Conservation (phyloP, 1,140 invertebrate genomes). For the Forficula auricularia region DNA sequence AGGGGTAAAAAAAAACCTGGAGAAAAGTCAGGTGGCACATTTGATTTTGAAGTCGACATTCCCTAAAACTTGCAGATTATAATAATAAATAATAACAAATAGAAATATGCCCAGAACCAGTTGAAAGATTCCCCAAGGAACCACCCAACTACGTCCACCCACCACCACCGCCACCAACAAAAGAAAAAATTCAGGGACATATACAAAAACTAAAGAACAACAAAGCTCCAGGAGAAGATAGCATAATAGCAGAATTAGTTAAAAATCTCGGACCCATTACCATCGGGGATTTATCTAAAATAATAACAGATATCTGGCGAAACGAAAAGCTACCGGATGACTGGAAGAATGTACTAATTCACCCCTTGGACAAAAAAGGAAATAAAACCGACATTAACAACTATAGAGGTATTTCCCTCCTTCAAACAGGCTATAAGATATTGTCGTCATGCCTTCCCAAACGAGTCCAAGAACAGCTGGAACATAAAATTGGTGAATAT, state of each 20-base stretch:
- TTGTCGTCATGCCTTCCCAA: slow-evolving; percentile 2
- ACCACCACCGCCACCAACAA: neutral
- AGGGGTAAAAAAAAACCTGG: too few relatives aligned
- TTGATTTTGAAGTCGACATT: too few relatives aligned
- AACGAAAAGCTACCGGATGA: slow-evolving; percentile 11
- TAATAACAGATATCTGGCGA: slow-evolving; percentile 7
- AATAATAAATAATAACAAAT: too few relatives aligned
- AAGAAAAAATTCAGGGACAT: slow-evolving; percentile 2
- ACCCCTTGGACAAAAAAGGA: slow-evolving; percentile 12
- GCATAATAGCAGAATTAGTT: neutral
- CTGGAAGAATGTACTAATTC: slow-evolving; percentile 14
- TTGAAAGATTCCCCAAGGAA: neutral
- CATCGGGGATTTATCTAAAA: neutral
- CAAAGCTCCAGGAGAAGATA: slow-evolving; percentile 5
- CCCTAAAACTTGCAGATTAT: too few relatives aligned
- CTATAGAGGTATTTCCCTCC: slow-evolving; percentile 9
- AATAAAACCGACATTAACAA: slow-evolving; percentile 8
- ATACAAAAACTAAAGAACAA: slow-evolving; percentile 2
- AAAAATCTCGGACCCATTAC: neutral
- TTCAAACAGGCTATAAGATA: slow-evolving; percentile 11
- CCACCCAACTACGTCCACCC: neutral
- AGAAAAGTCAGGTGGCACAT: too few relatives aligned
- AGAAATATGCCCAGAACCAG: too few relatives aligned
- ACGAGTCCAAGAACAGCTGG: neutral
- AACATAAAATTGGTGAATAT: slow-evolving; percentile 9